phyloP scores from a whole-genome alignment of 1,140 invertebrate genomes.

The Penaeus indicus region DNA sequence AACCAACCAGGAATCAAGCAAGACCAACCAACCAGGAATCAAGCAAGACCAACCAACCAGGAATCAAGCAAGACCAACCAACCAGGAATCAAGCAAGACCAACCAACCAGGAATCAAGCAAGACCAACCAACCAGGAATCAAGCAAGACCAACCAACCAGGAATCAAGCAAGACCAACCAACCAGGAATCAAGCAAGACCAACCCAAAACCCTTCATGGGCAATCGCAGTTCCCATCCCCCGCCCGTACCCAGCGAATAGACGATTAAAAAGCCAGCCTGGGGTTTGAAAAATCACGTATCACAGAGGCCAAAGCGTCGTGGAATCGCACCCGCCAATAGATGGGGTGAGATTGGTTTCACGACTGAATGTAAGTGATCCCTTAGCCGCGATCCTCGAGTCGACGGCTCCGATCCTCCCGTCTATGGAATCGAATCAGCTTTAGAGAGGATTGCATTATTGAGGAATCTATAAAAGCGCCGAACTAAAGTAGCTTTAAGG shows the following conservation, averaged over 20 bases:
- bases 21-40: too few species aligned
- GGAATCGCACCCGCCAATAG: neutral
- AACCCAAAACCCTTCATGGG: neutral
- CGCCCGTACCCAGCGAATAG: neutral
- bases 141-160: too few species aligned
- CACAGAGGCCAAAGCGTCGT: conserved; percentile 20
- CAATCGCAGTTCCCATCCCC: conserved; percentile 23
- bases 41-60: too few species aligned
- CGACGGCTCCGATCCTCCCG: conserved; percentile 29
- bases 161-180: too few species aligned
- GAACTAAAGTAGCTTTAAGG: conserved; percentile 29
- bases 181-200: too few species aligned
- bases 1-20: too few species aligned
- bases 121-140: too few species aligned
- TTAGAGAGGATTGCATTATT: conserved; percentile 43
- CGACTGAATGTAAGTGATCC: conserved; percentile 43
- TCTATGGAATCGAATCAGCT: conserved; percentile 48
- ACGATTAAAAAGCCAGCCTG: conserved; percentile 6
- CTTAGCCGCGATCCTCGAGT: conserved; percentile 4
- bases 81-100: too few species aligned
- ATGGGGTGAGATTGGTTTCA: conserved; percentile 45
- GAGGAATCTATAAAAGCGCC: conserved; percentile 37
- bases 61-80: too few species aligned
- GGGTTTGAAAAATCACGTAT: conserved; percentile 29
- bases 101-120: too few species aligned